phyloP scores from a whole-genome alignment of 2,797 vertebrate species.

The Trichosurus vulpecula region DNA sequence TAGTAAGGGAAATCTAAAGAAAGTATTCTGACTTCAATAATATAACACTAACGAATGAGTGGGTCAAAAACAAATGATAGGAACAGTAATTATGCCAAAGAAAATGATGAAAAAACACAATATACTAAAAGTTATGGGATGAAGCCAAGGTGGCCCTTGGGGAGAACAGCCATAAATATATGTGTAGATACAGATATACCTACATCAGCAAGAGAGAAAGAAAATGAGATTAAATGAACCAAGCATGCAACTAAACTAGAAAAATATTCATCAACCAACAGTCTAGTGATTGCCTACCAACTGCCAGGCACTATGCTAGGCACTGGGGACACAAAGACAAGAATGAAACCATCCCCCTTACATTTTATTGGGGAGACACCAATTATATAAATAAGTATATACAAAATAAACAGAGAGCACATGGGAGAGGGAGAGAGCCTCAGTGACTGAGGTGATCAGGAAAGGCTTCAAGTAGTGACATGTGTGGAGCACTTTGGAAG shows the following conservation, averaged over 20 bases:
- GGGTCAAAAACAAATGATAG: background rate
- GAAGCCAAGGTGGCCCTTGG: background rate
- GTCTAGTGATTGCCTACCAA: background rate
- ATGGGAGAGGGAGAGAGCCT: background rate
- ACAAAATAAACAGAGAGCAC: background rate
- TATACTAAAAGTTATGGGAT: background rate
- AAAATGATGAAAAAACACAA: background rate
- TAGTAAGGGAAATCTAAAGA: background rate
- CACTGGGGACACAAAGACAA: background rate
- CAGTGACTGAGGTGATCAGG: background rate
- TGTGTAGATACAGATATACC: background rate
- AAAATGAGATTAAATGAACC: background rate
- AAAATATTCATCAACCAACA: background rate
- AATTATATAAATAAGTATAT: background rate
- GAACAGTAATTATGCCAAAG: background rate
- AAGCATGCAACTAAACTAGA: background rate
- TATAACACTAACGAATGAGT: background rate
- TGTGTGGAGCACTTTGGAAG: background rate
- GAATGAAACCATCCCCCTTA: background rate
- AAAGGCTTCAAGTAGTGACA: background rate
- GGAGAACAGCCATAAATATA: background rate
- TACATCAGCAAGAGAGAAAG: background rate
- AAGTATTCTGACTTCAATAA: background rate
- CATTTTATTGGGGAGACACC: background rate
- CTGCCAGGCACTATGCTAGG: background rate